Evolutionary conservation across 2,797 vertebrate genomes (phyloP), one percentile per base, ranked within the genome.

Genomic region (Platalea minor): DNA sequence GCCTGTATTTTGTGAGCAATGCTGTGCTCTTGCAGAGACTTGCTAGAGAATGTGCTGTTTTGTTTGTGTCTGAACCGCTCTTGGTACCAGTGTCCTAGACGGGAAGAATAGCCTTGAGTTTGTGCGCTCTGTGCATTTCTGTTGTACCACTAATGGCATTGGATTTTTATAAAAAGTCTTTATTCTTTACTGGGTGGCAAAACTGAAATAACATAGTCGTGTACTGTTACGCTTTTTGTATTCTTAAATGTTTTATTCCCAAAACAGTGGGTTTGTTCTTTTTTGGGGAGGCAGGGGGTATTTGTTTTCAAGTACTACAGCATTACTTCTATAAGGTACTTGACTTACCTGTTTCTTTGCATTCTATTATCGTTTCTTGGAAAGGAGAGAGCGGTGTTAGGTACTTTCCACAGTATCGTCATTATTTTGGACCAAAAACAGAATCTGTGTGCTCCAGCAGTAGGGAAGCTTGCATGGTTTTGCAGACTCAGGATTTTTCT

Each of bases 401-500:
- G 92, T 93, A 86, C 96, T 97, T 97, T 95, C 93, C 85, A 13
- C 50, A 64, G 73, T 77, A 89, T 2, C 53, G 6, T 95, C 75
- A 43, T 78, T 80, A 73, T 91, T 95, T 96, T 95, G 79, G 95
- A 92, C 39, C 70, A 57, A 53, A 89, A 86, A 3, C 82, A 88
- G 73, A 29, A 53, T 88, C 39, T 35, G 2, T 92, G 59, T 88
- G 43, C n/a, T 89, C 65, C 61, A 91, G 54, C 77, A 74, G 24
- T 13, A 64, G 82, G 74, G 68, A 77, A 89, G 11, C 69, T 68
- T 5, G 0, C 2, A 1, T 48, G 39, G 39, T 90, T 93, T 63
- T 95, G 85, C 93, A 88, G 63, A 94, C 68, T 96, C 82, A 86
- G 89, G 79, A 39, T 81, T 94, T 96, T 96, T 96, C 59, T 91